Evolutionary conservation across 2,888 invertebrate genomes (phyloP), one percentile per base, ranked within the genome.

Genomic region (Gisinianus flammeolus): DNA sequence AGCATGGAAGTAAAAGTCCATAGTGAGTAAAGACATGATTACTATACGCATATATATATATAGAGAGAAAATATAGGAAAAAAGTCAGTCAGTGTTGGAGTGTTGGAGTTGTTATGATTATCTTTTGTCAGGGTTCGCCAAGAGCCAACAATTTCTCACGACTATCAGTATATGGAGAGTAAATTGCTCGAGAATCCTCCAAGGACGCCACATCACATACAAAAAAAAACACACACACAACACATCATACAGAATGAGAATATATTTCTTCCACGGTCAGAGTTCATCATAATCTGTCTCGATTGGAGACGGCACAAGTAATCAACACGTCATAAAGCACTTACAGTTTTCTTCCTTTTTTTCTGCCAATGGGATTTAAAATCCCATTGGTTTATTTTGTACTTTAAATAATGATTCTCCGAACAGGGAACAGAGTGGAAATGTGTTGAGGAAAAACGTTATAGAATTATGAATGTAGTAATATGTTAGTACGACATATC

Each of bases 291-390:
- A 74, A 74, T 64, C 73, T 74, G 73, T 74, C 73, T 74, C 64
- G 64, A 74, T 64, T 64, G n/a, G n/a, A 28, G 73, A 72, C 58
- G 31, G 58, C n/a, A n/a, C 31, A 31, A 64, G 73, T 74, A 74
- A 74, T 74, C 73, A 74, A 74, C 73, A 74, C 73, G 73, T 74
- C 73, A 74, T 74, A 74, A 74, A 74, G 73, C 30, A 64, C 44
- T 64, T 19, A 19, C 16, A 19, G 31, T 74, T 74, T 74, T 69
- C 58, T 58, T 54, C 58, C 58, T 52, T 19, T 44, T 44, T 52
- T 44, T 52, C 22, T 19, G n/a, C 31, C 24, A 16, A 24, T 33
- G 73, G 52, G 64, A 64, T 74, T 74, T 74, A 64, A 71, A 74
- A 35, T 72, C 72, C 73, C 73, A 62, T 8, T 66, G 66, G 66